Base-by-base conservation (phyloP, 2,797 vertebrate species). In the Knipowitschia caucasica region DNA sequence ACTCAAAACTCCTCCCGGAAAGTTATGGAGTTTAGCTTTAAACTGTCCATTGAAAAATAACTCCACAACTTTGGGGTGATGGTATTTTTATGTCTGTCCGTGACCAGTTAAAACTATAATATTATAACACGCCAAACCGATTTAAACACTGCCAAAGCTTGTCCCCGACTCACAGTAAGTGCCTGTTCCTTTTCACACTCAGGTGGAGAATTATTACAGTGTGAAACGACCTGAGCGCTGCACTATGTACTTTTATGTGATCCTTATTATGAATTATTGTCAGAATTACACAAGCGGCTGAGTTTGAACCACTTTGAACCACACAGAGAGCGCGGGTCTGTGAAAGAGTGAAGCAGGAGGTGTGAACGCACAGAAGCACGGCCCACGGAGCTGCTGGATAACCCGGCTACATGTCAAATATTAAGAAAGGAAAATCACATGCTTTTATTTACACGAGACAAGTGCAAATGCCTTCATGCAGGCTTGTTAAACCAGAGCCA, bases 371-470 rank as follows among this genome's bases (percentile, higher is more conserved):
- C 65, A 53, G 54, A 64, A 35, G 60, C 15, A 68, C 61, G 36
- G 47, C 52, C 57, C 44, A 25, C 42, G 34, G 57, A 62, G 50
- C 70, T 67, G 71, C 64, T 21, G 55, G 63, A 69, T 75, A 66
- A 83, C 69, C 57, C 56, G 46, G 70, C 56, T 44, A 7, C 40
- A 44, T 53, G 75, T 84, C 62, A 81, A 84, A 80, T 69, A 85
- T 86, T 84, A 84, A 82, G 4, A 29, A 57, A 56, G 68, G 67
- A 53, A 68, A 80, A 75, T 82, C 81, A 81, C 80, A 81, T 75
- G 76, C 86, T 77, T 65, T 70, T 83, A 73, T 89, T 88, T 84
- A 77, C 64, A 59, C 54, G 40, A 62, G 65, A 38, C 51, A 24
- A 43, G 62, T 35, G 15, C 7, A 17, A 78, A 82, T 85, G 73